Conservation (phyloP, 1,140 invertebrate species). For the Pseudomyrmex gracilis region DNA sequence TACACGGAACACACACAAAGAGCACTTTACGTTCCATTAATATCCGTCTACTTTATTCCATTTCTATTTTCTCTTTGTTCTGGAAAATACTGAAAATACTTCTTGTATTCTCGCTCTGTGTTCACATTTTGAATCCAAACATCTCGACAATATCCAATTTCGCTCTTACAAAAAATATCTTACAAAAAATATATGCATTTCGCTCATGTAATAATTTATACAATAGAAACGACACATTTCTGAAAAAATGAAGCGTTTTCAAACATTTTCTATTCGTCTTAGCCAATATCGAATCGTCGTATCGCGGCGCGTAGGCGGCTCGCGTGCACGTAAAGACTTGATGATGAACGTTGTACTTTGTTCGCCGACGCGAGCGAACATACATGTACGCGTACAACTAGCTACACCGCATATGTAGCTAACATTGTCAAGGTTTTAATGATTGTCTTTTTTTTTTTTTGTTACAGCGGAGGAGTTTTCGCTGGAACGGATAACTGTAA, state of each 20-base stretch:
- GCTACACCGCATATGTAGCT: not conserved
- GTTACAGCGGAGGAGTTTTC: not conserved
- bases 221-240: no score
- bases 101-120: no score
- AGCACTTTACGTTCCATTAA: not conserved
- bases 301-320: not conserved
- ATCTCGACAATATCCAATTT: no score
- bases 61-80: not conserved
- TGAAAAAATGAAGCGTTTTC: no score
- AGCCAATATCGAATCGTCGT: not conserved
- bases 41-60: not conserved
- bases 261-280: not conserved
- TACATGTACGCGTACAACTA: not conserved
- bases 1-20: not conserved
- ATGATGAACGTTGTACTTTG: constrained; percentile 60
- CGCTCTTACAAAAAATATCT: no score
- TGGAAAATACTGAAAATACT: no score
- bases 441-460: constrained; percentile 1
- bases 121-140: no score
- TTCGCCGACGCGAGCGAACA: not conserved
- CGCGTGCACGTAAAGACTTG: not conserved
- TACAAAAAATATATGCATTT: no score
- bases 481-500: not conserved
- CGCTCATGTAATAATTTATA: no score
- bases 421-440: constrained; percentile 47